Evolutionary conservation across 64 coral and sea anemone species (phyloP).

Genomic region (Acropora tenuis): DNA sequence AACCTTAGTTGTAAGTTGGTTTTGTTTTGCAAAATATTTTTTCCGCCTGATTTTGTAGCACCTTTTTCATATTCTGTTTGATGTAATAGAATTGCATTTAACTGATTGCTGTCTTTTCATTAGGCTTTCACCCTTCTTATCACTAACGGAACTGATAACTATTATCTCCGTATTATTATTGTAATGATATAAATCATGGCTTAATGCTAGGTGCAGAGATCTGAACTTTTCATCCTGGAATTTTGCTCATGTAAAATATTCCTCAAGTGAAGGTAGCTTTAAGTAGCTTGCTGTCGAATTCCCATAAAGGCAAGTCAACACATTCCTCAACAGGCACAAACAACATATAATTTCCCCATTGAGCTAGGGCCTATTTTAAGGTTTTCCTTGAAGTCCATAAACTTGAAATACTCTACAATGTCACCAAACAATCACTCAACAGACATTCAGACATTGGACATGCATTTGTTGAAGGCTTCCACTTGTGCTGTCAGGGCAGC

Average conservation of each 20-base stretch:
- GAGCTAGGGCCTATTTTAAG: background rate
- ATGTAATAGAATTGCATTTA: background rate
- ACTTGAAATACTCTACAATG: background rate
- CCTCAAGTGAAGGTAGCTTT: too few species aligned
- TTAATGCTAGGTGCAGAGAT: too few species aligned
- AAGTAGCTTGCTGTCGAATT: too few species aligned
- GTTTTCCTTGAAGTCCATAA: background rate
- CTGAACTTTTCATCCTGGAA: too few species aligned
- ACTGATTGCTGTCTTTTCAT: background rate
- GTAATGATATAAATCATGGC: too few species aligned
- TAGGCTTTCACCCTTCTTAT: too few species aligned
- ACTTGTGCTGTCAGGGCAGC: background rate
- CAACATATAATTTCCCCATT: background rate
- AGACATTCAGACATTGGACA: background rate
- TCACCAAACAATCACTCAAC: conserved; percentile 1
- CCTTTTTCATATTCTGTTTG: background rate
- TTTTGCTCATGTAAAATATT: too few species aligned
- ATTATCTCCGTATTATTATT: too few species aligned
- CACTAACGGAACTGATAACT: too few species aligned
- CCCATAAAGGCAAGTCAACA: too few species aligned
- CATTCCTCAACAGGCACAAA: too few species aligned
- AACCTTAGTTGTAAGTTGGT: background rate
- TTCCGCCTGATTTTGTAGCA: background rate
- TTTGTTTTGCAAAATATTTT: background rate
- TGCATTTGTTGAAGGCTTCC: background rate